Base-by-base conservation (phyloP, 2,888 invertebrate species). In the Anarsia innoxiella region DNA sequence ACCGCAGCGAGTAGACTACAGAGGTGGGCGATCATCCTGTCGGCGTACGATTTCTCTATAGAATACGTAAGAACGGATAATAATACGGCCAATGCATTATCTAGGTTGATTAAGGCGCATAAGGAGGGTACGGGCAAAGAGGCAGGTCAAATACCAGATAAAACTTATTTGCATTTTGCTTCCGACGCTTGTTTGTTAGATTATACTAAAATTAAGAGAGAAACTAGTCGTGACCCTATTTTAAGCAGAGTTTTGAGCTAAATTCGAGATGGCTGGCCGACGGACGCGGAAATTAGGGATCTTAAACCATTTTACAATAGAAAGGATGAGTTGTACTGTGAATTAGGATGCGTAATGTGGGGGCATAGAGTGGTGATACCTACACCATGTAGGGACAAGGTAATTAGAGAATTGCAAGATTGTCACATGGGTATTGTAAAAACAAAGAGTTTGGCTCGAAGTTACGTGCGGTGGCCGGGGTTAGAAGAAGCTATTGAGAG, bases 191-290 rank as follows among this genome's bases (percentile, higher is more conserved):
- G 3, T 5, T 19, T 19, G n/a, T 14, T 27, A 12, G 27, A 29
- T 9, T 2, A 14, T 9, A 29, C 2, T 13, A 14, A 29, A 29
- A 29, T 29, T 9, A 14, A 12, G 9, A 12, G 19, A 8, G 4
- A 19, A 19, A 19, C 13, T 11, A 1, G 33, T 33, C n/a, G 33
- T 32, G 1, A 13, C 9, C 3, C 12, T 32, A 12, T 23, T 19
- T 19, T 19, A 8, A 5, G 4, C 4, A 19, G 41, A 2, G 36
- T 54, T 10, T 12, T 44, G 4, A 25, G 32, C n/a, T 49, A 43
- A 31, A 29, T 49, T 0, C 23, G 30, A 2, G 39, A 46, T 10
- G 51, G 53, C 9, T 53, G 53, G 51, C 51, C 49, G 4, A 8
- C 8, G 0, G 23, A 44, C 0, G 15, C n/a, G n/a, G 36, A 41